phyloP scores from a whole-genome alignment of 1,140 invertebrate genomes.

The Heliconius himera region DNA sequence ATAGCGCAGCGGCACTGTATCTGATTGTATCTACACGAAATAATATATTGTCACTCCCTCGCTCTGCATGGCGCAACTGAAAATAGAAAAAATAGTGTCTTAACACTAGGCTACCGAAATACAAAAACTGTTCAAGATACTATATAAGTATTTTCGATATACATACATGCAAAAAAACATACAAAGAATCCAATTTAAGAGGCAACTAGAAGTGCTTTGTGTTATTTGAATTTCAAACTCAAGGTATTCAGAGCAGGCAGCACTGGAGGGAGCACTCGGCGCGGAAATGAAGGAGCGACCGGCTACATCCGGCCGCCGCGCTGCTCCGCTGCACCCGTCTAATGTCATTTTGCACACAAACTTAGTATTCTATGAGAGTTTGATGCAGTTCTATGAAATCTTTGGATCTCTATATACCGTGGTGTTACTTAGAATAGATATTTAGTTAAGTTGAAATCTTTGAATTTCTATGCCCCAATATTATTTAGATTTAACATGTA shows the following conservation, averaged over 20 bases:
- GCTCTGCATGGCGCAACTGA: too few relatives aligned
- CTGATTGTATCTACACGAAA: too few relatives aligned
- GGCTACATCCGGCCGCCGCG: constrained; percentile 28
- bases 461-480: too few relatives aligned
- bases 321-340: constrained; percentile 18
- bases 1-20: too few relatives aligned
- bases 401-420: not conserved
- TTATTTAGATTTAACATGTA: too few relatives aligned
- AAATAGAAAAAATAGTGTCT: too few relatives aligned
- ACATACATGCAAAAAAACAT: not conserved
- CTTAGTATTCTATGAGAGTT: not conserved
- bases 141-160: too few relatives aligned
- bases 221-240: constrained; percentile 29
- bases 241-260: constrained; percentile 25
- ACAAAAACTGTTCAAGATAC: too few relatives aligned
- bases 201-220: not conserved
- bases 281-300: constrained; percentile 33
- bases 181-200: not conserved
- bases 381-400: not conserved
- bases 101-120: too few relatives aligned
- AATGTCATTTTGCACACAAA: constrained; percentile 17
- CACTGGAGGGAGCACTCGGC: constrained; percentile 6
- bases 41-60: too few relatives aligned
- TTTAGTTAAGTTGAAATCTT: too few relatives aligned
- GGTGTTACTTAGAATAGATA: not conserved